phyloP scores from a whole-genome alignment of 1,140 invertebrate genomes.

The Drosophila mayri region DNA sequence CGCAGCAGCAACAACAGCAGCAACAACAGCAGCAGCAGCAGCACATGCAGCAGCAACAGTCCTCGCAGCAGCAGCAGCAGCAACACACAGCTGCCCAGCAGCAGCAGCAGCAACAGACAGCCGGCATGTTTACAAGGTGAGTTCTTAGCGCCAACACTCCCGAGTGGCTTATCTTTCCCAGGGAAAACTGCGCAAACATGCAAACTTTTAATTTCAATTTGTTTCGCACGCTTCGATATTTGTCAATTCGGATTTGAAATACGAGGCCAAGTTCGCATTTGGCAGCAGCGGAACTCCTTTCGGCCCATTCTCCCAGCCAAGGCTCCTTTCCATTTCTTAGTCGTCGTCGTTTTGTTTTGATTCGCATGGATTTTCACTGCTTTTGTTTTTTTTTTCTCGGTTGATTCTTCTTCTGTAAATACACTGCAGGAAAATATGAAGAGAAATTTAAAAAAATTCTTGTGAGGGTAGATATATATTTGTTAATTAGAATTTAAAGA shows the following conservation, averaged over 20 bases:
- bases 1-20: conserved; percentile 61
- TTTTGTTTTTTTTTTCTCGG: conserved; percentile 39
- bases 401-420: conserved; percentile 3
- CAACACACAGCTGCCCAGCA: conserved; percentile 43
- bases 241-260: conserved; percentile 73
- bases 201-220: conserved; percentile 84
- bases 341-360: conserved; percentile 11
- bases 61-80: conserved; percentile 45
- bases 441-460: too few relatives aligned
- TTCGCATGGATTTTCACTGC: conserved; percentile 34
- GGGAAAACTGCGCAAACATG: conserved; percentile 61
- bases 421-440: conserved; percentile 11
- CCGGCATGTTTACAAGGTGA: conserved; percentile 84
- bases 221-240: conserved; percentile 79
- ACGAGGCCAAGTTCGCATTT: conserved; percentile 61
- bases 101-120: conserved; percentile 57
- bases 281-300: conserved; percentile 41
- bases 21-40: conserved; percentile 40
- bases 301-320: conserved; percentile 36
- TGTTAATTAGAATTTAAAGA: too few relatives aligned
- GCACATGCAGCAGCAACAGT: conserved; percentile 59
- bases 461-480: too few relatives aligned
- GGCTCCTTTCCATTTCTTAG: conserved; percentile 48
- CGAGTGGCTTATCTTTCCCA: conserved; percentile 24
- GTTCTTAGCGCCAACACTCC: conserved; percentile 75